Evolutionary conservation across 2,797 vertebrate genomes (phyloP).

Genomic region (Sternarchorhynchus goeldii): DNA sequence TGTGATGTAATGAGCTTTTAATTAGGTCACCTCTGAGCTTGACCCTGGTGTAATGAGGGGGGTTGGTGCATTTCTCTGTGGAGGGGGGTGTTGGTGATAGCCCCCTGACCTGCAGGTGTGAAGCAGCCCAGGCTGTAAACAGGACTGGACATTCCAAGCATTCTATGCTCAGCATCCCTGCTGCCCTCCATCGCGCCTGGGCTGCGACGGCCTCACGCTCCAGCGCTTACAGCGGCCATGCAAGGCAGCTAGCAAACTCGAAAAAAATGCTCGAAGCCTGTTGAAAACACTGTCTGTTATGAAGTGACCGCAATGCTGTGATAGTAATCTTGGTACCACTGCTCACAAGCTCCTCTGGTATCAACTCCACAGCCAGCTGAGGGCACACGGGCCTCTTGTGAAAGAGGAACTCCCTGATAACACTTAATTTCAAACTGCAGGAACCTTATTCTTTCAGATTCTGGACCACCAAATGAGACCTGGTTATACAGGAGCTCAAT

Average conservation of each 20-base stretch:
- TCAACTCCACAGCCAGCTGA: not conserved
- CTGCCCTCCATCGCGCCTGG: slow-evolving; percentile 57
- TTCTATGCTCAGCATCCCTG: slow-evolving; percentile 75
- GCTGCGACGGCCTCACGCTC: slow-evolving; percentile 67
- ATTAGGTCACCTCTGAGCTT: slow-evolving; percentile 93
- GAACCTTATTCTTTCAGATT: not conserved
- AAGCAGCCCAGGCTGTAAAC: slow-evolving; percentile 77
- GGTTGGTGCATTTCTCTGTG: slow-evolving; percentile 56
- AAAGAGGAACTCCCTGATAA: not conserved
- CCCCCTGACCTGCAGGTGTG: slow-evolving; percentile 82
- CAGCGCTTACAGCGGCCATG: slow-evolving; percentile 71
- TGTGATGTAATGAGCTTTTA: slow-evolving; percentile 97
- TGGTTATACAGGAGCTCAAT: not conserved
- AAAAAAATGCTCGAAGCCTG: not conserved
- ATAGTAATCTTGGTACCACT: not conserved
- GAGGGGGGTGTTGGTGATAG: slow-evolving; percentile 75
- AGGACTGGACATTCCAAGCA: slow-evolving; percentile 78
- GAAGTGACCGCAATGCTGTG: not conserved
- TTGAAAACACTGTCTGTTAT: not conserved
- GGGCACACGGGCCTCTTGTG: not conserved
- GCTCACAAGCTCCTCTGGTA: slow-evolving; percentile 11
- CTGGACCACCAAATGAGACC: not conserved
- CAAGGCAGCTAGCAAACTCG: not conserved
- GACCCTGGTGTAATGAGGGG: slow-evolving; percentile 88
- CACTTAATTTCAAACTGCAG: not conserved